Conservation (phyloP, 1,140 invertebrate genomes). For the Stenopsyche tienmushanensis region DNA sequence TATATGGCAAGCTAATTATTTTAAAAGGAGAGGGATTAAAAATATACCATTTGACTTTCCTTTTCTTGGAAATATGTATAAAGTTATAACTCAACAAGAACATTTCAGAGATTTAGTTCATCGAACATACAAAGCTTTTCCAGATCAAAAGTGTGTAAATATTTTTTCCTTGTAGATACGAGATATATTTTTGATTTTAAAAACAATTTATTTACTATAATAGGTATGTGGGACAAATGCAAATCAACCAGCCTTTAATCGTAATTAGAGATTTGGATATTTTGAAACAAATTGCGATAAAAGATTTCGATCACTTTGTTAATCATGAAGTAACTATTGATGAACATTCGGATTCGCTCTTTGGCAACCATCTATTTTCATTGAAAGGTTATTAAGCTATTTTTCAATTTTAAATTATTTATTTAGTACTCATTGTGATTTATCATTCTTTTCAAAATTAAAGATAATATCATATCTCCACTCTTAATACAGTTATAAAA, state of each 20-base stretch:
- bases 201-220: slow-evolving; percentile 44
- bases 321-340: slow-evolving; percentile 44
- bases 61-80: slow-evolving; percentile 10
- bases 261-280: slow-evolving; percentile 61
- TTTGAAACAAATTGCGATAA: slow-evolving; percentile 61
- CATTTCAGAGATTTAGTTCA: neutral
- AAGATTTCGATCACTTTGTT: too few species aligned
- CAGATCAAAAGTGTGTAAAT: neutral
- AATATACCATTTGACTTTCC: slow-evolving; percentile 11
- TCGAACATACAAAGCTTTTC: slow-evolving; percentile 14
- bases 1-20: slow-evolving; percentile 16
- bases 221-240: slow-evolving; percentile 52
- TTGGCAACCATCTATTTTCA: slow-evolving; percentile 51
- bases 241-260: slow-evolving; percentile 51
- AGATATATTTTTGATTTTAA: neutral
- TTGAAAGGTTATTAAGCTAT: too few species aligned
- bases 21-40: slow-evolving; percentile 8
- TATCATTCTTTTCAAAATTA: too few species aligned
- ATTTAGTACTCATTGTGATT: too few species aligned
- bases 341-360: slow-evolving; percentile 50
- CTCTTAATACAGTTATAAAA: slow-evolving; percentile 30
- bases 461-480: neutral
- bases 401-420: too few species aligned
- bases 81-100: neutral
- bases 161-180: neutral